phyloP scores from a whole-genome alignment of 2,797 vertebrate species.

The Danio albolineatus region DNA sequence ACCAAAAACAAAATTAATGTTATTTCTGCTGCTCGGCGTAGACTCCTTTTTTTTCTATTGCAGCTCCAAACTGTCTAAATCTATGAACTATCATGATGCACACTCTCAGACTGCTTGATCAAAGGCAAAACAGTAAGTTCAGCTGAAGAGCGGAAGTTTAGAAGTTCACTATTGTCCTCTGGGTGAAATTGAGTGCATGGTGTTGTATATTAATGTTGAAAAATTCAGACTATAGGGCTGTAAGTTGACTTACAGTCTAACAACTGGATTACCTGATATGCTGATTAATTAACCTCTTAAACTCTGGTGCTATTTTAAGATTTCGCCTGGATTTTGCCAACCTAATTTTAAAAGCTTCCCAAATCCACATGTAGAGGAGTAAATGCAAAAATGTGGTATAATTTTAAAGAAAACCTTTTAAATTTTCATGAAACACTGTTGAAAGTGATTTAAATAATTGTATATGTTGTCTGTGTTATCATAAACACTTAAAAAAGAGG shows the following conservation, averaged over 20 bases:
- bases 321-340: no score
- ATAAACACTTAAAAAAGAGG: no score
- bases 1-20: slow-evolving; percentile 16
- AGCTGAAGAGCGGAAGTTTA: slow-evolving; percentile 16
- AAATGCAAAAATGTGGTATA: no score
- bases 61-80: slow-evolving; percentile 13
- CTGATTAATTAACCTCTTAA: background rate
- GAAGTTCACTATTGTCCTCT: background rate
- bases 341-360: no score
- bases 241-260: background rate
- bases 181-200: background rate
- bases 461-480: no score
- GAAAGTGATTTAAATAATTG: no score
- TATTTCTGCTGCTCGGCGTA: background rate
- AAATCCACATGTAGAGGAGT: no score
- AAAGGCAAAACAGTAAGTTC: slow-evolving; percentile 1
- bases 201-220: background rate
- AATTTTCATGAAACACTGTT: no score
- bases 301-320: no score
- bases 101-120: background rate
- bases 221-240: background rate
- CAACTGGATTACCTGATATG: background rate
- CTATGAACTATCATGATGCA: background rate
- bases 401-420: no score
- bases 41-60: background rate